Percentiles rank a stretch among this genome's conserved stretches.
phyloP scores from a whole-genome alignment of 2,113 vertebrate genomes.

The Ursus arctos region DNA sequence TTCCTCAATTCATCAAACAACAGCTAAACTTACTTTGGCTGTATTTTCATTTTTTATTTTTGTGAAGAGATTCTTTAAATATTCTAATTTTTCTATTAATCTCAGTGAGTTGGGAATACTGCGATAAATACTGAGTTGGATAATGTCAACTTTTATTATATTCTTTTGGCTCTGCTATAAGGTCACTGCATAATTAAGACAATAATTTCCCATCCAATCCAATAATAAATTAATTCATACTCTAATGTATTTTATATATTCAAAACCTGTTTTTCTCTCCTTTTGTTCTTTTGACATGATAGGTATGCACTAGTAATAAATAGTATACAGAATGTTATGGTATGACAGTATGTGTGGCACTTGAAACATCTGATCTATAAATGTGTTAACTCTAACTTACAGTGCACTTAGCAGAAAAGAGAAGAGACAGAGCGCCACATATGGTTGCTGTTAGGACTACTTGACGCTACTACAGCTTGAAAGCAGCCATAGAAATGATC shows the following conservation, averaged over 20 bases:
- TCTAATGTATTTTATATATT: not conserved
- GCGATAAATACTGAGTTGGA: not conserved
- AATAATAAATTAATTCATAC: conserved; percentile 15
- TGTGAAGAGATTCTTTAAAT: conserved; percentile 19
- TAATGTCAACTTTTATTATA: not conserved
- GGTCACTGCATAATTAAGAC: conserved; percentile 16
- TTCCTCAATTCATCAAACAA: conserved; percentile 4
- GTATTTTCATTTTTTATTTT: not conserved
- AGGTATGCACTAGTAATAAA: not conserved
- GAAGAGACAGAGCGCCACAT: not conserved
- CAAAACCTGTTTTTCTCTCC: not conserved
- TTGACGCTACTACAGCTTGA: not conserved
- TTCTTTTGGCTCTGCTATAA: not conserved
- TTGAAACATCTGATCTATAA: not conserved
- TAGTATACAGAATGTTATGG: not conserved
- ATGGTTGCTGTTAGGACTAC: not conserved
- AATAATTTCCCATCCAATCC: conserved; percentile 8
- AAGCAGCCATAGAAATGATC: not conserved
- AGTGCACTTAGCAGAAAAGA: not conserved
- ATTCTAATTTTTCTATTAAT: conserved; percentile 24
- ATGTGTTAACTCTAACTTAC: not conserved
- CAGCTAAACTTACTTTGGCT: not conserved
- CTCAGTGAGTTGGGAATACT: conserved; percentile 13
- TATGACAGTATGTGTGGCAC: not conserved
- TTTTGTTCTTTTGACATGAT: conserved; percentile 6